Evolutionary conservation across 1,140 invertebrate species (phyloP).

Genomic region (Orchesella cincta): DNA sequence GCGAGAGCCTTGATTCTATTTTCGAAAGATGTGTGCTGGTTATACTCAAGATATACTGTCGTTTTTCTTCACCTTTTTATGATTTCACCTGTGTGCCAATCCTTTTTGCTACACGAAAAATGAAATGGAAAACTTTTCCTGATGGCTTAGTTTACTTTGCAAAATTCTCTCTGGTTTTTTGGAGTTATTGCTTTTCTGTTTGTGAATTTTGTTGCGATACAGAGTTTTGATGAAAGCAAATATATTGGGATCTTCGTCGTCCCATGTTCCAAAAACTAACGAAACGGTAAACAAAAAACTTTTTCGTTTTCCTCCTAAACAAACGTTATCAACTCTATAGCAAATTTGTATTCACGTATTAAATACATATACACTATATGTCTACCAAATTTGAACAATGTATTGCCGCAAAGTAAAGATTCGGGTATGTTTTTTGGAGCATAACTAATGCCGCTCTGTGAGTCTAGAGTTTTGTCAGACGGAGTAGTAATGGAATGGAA

Average conservation of each 20-base stretch:
- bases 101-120: not conserved
- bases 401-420: no score
- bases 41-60: not conserved
- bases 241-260: not conserved
- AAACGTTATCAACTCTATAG: no score
- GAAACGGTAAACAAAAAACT: not conserved
- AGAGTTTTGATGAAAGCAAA: not conserved
- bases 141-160: constrained; percentile 3
- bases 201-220: not conserved
- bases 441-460: no score
- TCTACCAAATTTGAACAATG: no score
- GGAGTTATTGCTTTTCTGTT: not conserved
- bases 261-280: not conserved
- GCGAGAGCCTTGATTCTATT: not conserved
- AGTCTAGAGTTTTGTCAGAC: no score
- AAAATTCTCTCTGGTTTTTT: not conserved
- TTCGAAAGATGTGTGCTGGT: not conserved
- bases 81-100: not conserved
- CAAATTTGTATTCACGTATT: no score
- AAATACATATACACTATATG: no score
- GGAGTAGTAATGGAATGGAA: no score
- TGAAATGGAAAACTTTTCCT: not conserved
- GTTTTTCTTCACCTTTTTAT: not conserved
- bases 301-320: not conserved
- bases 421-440: no score